Base-by-base conservation (phyloP, 2,113 vertebrate genomes). In the Bos indicus region DNA sequence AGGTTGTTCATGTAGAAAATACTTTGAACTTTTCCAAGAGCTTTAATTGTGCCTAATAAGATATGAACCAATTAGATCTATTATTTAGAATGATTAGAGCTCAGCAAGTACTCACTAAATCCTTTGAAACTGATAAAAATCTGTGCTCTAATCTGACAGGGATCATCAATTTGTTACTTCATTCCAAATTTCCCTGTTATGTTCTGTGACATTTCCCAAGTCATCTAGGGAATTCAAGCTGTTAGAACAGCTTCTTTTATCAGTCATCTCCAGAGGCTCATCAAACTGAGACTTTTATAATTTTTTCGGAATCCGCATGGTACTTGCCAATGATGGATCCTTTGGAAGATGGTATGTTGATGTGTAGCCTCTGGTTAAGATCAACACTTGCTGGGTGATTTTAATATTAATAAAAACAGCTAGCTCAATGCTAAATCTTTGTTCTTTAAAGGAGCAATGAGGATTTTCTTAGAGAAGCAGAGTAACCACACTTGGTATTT, bases 61-160 rank as follows among this genome's bases (percentile, higher is more conserved):
- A 57, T 43, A 56, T 51, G 54, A 88, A 96, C 84, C 3, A 10
- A 89, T 94, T 91, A 93, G 82, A 91, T 95, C 56, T 97, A 84
- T 97, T 97, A 96, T 96, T 97, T 87, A 97, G 88, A 93, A 78
- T 23, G 92, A 95, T 94, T 88, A 59, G 43, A 7, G 48, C 21
- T 5, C 67, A 67, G 28, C 13, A 71, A 83, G 19, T 36, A 71
- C 54, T 40, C 62, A 48, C 86, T 6, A 89, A 88, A 94, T 59
- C 67, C 80, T 98, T 97, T 96, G 88, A 96, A 97, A 97, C 16
- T 87, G 71, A 80, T 77, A 88, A 89, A 95, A 95, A 82, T 28
- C 59, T 46, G 48, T 43, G 8, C 80, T 96, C 13, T 59, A 36
- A 57, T 96, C 82, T 96, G 96, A 95, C 92, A 89, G 52, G 25